These are phyloP conservation scores for Saturnia pavonia DNA, from an alignment of 2,888 invertebrate species.

Conservation along the genomic window DNA sequence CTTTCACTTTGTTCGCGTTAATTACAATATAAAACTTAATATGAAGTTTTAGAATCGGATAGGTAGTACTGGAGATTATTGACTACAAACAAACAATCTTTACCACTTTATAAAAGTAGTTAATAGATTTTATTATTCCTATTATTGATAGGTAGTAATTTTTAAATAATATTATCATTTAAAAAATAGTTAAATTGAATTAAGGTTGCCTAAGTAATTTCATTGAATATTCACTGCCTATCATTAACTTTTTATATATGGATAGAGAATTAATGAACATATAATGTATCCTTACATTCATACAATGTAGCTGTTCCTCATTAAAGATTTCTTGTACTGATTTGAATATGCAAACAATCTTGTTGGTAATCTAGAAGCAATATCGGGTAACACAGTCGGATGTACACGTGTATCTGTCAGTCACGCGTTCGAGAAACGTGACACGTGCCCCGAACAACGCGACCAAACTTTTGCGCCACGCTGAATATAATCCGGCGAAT, in stretches of 20 bases:
- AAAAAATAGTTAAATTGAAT: no score
- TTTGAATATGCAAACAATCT: conserved; percentile 27
- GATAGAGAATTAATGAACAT: background rate
- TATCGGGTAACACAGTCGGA: conserved; percentile 29
- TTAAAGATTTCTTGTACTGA: conserved; percentile 13
- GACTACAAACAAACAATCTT: no score
- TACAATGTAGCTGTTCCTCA: background rate
- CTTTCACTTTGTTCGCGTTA: no score
- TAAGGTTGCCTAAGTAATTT: no score
- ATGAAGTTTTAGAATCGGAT: no score
- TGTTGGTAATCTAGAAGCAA: conserved; percentile 20
- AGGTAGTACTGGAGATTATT: no score
- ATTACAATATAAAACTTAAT: no score
- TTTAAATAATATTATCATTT: no score
- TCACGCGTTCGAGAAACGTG: conserved; percentile 65
- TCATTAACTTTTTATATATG: background rate
- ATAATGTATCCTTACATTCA: background rate
- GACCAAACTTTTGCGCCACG: conserved; percentile 37
- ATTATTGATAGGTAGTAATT: no score
- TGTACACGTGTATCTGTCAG: conserved; percentile 47
- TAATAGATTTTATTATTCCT: no score
- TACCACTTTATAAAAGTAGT: no score
- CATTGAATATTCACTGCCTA: no score
- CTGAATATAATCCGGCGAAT: conserved; percentile 30
- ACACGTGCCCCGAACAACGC: conserved; percentile 39